Conservation (phyloP, 1,140 invertebrate genomes). For the Lineus longissimus region DNA sequence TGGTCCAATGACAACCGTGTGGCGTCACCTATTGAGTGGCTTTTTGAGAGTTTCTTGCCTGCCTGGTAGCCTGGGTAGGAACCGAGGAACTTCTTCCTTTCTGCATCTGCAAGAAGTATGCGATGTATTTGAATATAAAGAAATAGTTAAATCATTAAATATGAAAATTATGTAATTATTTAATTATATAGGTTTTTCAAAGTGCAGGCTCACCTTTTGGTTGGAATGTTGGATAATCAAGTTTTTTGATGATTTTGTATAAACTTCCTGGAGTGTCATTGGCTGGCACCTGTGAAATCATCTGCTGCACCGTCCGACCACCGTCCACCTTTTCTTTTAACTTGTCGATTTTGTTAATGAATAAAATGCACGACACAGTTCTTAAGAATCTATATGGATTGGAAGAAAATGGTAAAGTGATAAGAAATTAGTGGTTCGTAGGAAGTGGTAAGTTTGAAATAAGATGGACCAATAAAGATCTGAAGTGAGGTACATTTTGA, state of each 20-base stretch:
- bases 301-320: conserved; percentile 49
- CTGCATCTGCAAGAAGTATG: conserved; percentile 26
- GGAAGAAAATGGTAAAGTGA: no score
- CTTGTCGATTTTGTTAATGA: conserved; percentile 79
- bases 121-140: not conserved
- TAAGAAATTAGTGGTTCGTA: not conserved
- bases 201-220: conserved; percentile 28
- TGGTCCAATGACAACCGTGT: conserved; percentile 22
- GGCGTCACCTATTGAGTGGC: no score
- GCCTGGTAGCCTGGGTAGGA: conserved; percentile 25
- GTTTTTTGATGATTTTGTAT: not conserved
- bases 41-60: no score
- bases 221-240: not conserved
- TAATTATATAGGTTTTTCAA: conserved; percentile 27
- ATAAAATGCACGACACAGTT: conserved; percentile 71
- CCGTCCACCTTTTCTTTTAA: conserved; percentile 67
- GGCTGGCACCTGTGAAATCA: conserved; percentile 15
- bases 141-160: no score
- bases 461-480: not conserved
- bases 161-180: conserved; percentile 21
- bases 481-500: no score
- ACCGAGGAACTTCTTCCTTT: conserved; percentile 34
- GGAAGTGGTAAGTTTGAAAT: not conserved
- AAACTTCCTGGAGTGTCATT: no score
- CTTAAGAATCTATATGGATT: conserved; percentile 62